Percentiles rank a stretch among this genome's conserved stretches.
These are phyloP conservation scores for Thymelicus lineola DNA, from an alignment of 2,888 invertebrate genomes.

Conservation along the genomic window DNA sequence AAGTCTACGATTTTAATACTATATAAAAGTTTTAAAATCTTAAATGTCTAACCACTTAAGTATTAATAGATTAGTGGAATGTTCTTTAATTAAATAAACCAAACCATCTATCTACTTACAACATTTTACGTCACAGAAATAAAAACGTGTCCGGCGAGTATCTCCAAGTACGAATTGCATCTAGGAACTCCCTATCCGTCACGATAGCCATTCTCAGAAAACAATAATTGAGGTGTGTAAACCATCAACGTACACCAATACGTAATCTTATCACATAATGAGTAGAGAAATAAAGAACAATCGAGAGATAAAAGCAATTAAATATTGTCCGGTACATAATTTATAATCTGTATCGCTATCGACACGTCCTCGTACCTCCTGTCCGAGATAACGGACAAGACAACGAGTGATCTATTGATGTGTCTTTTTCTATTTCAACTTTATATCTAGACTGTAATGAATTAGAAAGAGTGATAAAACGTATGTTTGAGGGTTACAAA, in stretches of 20 bases:
- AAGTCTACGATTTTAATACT: too few relatives aligned
- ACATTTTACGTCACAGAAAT: too few relatives aligned
- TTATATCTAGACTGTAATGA: too few relatives aligned
- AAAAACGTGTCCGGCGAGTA: too few relatives aligned
- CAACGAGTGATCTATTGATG: not conserved
- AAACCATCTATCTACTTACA: too few relatives aligned
- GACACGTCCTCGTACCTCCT: conserved; percentile 8
- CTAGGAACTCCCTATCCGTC: not conserved
- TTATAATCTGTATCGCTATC: conserved; percentile 28
- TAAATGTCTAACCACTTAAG: too few relatives aligned
- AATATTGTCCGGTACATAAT: conserved; percentile 27
- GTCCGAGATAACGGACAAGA: conserved; percentile 16
- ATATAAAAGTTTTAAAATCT: too few relatives aligned
- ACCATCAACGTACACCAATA: conserved; percentile 9
- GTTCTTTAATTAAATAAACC: too few relatives aligned
- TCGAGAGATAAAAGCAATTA: conserved; percentile 34
- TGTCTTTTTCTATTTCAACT: not conserved
- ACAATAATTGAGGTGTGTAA: not conserved
- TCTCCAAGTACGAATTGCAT: not conserved
- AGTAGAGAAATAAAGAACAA: conserved; percentile 25
- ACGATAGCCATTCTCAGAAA: not conserved
- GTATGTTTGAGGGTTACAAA: too few relatives aligned
- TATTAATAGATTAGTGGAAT: too few relatives aligned
- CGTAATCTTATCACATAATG: conserved; percentile 23
- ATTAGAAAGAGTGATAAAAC: too few relatives aligned